Base-by-base conservation (phyloP, 2,888 invertebrate genomes). In the Autographa pulchrina region DNA sequence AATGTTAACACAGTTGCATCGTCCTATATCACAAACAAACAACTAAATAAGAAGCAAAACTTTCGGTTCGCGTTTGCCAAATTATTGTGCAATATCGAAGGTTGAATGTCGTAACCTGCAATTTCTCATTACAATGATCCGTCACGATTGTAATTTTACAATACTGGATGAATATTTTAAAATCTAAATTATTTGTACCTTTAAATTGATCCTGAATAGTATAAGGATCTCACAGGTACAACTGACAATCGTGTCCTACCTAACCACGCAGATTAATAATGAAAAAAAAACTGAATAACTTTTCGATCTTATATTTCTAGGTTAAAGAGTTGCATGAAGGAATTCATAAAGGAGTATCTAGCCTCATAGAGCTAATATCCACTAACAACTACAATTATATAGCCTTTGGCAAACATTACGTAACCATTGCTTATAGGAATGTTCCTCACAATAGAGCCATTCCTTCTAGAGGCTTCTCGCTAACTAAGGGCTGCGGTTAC, bases 81-180 rank as follows among this genome's bases (percentile, higher is more conserved):
- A 81, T 75, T 71, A 72, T 73, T 74, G 74, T 72, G 73, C 71
- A 82, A 80, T 70, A 76, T 65, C 80, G 89, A 92, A 92, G 93
- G 92, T 79, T 88, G 76, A 68, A 74, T 90, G 89, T 86, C 88
- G 86, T 84, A 89, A 92, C 67, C 66, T 68, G 72, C 70, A 85
- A 86, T 89, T 89, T 91, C 86, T 88, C 84, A 84, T 85, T 84
- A 79, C 81, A 88, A 75, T 81, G 76, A 85, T 84, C 81, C 77
- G 89, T 86, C 82, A 84, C 85, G 85, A 86, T 82, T 85, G 79
- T 78, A 78, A 71, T 72, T 54, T 16, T 60, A 64, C 63, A 43
- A 54, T 41, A 35, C 14, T 38, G 18, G 35, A n/a, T 0, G 48
- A 48, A 48, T 20, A 13, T 25, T 54, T 54, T 54, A 3, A 54